Base-by-base conservation (phyloP, 2,888 invertebrate genomes). In the Epinotia brunnichana region DNA sequence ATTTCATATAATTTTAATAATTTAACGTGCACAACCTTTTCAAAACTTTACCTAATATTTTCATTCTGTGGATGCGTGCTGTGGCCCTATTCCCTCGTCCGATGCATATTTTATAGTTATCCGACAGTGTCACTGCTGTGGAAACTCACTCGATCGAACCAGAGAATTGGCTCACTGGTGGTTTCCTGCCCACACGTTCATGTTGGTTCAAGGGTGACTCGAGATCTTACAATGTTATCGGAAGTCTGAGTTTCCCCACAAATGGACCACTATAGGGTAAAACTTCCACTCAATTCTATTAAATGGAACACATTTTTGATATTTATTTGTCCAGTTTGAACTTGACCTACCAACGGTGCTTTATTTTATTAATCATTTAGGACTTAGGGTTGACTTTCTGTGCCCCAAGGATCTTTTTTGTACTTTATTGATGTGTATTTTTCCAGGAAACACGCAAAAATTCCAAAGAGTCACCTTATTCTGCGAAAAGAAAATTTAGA, bases 21-120 rank as follows among this genome's bases (percentile, higher is more conserved):
- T 85, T 89, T 92, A 93, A 88, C 88, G 91, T 92, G 92, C 92
- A 93, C 92, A 93, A 93, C 92, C 92, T 88, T 92, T 88, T 87
- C 88, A 87, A 86, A 87, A 85, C 84, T 87, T 86, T 85, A 83
- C 83, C 75, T 71, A 63, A 69, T 68, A 74, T 57, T 56, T 66
- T 64, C 63, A 60, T 63, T 74, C 74, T 69, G 70, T 67, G 69
- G 63, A 74, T 70, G 69, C 63, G 73, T 69, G 63, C 63, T 57
- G 39, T 44, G 35, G 54, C 44, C 24, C n/a, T 24, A 48, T 48
- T 62, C 24, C 17, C 48, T 24, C 24, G 24, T 44, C 24, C 44
- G 17, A 13, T 48, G 44, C 62, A 29, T 19, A 5, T 17, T n/a
- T 24, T 24, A 41, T 51, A 51, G 9, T 17, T n/a, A 19, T 48